Evolutionary conservation across 2,113 vertebrate genomes (phyloP).

Genomic region (Spheniscus mendiculus): DNA sequence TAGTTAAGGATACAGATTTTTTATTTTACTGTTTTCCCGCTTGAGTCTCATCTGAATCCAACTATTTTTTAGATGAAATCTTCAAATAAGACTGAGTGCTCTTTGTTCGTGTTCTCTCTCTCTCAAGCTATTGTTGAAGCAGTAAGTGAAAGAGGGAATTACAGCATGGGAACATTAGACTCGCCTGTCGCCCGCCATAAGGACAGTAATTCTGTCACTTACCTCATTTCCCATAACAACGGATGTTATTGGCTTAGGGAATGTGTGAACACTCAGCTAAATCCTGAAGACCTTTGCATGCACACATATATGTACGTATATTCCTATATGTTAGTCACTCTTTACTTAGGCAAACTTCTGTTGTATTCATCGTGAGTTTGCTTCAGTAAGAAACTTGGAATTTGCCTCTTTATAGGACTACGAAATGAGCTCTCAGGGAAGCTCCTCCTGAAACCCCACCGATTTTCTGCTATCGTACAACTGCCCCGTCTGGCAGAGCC

Average conservation of each 20-base stretch:
- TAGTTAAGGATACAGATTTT: rapidly evolving
- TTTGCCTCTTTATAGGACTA: neutral
- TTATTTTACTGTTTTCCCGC: neutral
- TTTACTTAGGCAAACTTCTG: neutral
- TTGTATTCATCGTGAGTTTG: neutral
- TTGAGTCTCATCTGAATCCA: neutral
- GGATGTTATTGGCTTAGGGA: slow-evolving; percentile 70
- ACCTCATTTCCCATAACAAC: slow-evolving; percentile 72
- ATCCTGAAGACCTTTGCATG: slow-evolving; percentile 45
- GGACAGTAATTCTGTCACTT: slow-evolving; percentile 71
- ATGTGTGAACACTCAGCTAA: slow-evolving; percentile 58
- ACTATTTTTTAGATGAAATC: neutral
- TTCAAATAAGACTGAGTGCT: neutral
- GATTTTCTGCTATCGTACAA: neutral
- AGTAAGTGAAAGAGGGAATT: neutral
- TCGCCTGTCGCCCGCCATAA: slow-evolving; percentile 56
- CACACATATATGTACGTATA: neutral
- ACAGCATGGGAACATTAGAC: slow-evolving; percentile 43
- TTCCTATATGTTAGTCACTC: neutral
- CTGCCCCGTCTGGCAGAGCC: neutral
- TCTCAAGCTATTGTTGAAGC: neutral
- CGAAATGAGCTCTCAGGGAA: rapidly evolving
- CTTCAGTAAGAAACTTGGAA: neutral
- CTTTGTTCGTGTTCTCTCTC: neutral
- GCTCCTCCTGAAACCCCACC: neutral